Evolutionary conservation across 1,140 invertebrate genomes (phyloP).

Genomic region (Brachionus koreanus): DNA sequence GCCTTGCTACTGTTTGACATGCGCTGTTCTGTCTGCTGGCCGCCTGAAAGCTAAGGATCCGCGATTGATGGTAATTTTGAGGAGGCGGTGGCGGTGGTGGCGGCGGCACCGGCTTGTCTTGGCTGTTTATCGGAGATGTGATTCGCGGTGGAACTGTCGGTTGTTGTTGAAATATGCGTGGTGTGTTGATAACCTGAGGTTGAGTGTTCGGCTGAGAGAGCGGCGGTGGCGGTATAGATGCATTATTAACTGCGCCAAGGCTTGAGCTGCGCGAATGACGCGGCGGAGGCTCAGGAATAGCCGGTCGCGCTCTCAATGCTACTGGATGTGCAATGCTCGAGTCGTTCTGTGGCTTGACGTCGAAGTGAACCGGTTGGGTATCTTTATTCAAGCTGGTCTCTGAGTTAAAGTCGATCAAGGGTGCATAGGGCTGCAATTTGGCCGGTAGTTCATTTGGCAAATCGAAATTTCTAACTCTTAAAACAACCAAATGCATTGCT

Average conservation of each 20-base stretch:
- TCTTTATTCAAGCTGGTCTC: conserved; percentile 6
- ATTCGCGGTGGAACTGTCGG: not conserved
- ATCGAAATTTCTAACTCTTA: conserved; percentile 68
- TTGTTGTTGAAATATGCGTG: conserved; percentile 1
- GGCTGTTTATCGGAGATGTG: not conserved
- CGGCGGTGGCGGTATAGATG: conserved; percentile 5
- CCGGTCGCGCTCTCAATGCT: not conserved
- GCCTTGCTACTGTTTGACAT: not conserved
- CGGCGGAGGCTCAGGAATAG: not conserved
- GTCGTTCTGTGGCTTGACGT: not conserved
- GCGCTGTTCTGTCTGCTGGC: not conserved
- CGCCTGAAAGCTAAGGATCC: not conserved
- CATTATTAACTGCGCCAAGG: not conserved
- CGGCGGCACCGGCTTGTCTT: not conserved
- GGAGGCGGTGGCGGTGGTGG: conserved; percentile 23
- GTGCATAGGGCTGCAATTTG: conserved; percentile 59
- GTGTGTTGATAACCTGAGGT: not conserved
- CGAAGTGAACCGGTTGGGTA: not conserved
- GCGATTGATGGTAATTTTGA: not conserved
- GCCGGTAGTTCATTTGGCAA: conserved; percentile 70
- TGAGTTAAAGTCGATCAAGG: conserved; percentile 41
- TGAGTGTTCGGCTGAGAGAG: not conserved
- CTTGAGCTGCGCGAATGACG: conserved; percentile 12
- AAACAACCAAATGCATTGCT: conserved; percentile 91
- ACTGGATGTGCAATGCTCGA: not conserved